Evolutionary conservation across 1,140 invertebrate species (phyloP).

Genomic region (Mylabris phalerata): DNA sequence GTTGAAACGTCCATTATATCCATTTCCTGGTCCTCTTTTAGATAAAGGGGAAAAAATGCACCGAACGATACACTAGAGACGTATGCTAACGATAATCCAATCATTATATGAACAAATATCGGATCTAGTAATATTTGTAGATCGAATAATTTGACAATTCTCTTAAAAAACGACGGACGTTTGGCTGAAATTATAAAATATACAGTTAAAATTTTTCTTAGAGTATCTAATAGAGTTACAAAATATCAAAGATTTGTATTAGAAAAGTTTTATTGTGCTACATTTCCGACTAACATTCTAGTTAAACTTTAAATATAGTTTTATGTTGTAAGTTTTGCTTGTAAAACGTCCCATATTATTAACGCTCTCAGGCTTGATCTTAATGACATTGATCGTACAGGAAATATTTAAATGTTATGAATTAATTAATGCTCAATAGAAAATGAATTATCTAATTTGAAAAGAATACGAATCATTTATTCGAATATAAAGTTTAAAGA

Average conservation of each 20-base stretch:
- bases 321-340: no score
- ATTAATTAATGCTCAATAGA: no score
- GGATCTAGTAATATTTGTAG: conserved; percentile 53
- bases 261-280: neutral
- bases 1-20: conserved; percentile 51
- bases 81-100: conserved; percentile 57
- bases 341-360: no score
- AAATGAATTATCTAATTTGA: no score
- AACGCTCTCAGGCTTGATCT: no score
- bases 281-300: neutral
- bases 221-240: neutral
- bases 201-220: neutral
- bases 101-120: conserved; percentile 56
- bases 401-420: no score
- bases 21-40: conserved; percentile 48
- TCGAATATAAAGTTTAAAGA: conserved; percentile 3
- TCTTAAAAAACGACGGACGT: conserved; percentile 21
- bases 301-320: neutral
- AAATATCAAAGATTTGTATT: neutral
- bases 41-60: conserved; percentile 60
- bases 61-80: conserved; percentile 63
- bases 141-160: conserved; percentile 49
- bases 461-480: neutral
- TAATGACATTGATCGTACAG: no score
- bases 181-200: neutral